Base-by-base conservation (phyloP, 2,797 vertebrate genomes). In the Micrastur ruficollis region DNA sequence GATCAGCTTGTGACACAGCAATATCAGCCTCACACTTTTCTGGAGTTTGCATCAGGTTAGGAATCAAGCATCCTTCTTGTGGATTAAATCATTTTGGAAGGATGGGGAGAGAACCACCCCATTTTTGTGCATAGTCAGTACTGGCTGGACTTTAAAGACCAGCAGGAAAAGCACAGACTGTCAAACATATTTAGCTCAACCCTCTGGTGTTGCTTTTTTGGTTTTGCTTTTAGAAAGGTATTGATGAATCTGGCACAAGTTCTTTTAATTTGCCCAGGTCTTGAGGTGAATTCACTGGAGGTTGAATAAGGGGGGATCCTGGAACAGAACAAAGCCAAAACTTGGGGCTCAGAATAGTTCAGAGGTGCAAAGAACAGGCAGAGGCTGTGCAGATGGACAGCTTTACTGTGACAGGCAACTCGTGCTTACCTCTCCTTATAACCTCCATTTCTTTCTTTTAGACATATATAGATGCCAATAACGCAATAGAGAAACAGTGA, bases 1-100 rank as follows among this genome's bases (percentile, higher is more conserved):
- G 98, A 99, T 99, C 99, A 99, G 97, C 92, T 90, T 65, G 97
- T 98, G 98, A 98, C 98, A 99, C 96, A 97, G 97, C 94, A 72
- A 92, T 97, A 98, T 94, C 93, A 5, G 93, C 95, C 94, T 87
- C 6, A 4, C 26, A 12, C 95, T 81, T 65, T 95, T 93, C 90
- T 84, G 92, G 88, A 89, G 32, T 89, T 90, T 89, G 81, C 58
- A 62, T 67, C 72, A 88, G 66, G 90, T 89, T 90, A 4, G 89
- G 74, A 92, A 50, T 90, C 17, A 23, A 49, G 34, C 81, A 80
- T 50, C 84, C 80, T 94, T 96, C 93, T 95, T 96, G 96, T 67
- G 36, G 47, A 75, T 91, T 19, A 67, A 95, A 94, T 95, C 4
- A 73, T 85, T 96, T 88, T 71, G 89, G 85, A 87, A 95, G n/a